Conservation (phyloP, 2,888 invertebrate genomes). For the Sphaerophoria taeniata region DNA sequence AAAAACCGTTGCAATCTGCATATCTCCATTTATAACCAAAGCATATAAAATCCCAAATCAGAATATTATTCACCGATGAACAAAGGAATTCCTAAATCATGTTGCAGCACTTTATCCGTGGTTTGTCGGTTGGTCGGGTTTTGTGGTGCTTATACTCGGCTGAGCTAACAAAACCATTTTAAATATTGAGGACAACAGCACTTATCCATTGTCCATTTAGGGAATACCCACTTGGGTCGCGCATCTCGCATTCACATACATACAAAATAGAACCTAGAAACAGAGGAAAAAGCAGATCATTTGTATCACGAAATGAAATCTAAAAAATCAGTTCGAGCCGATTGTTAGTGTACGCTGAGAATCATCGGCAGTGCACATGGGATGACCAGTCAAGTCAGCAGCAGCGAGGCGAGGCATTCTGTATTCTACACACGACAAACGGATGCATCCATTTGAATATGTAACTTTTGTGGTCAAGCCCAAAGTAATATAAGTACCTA, state of each 20-base stretch:
- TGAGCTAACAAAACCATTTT: conserved; percentile 13
- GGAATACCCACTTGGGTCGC: conserved; percentile 50
- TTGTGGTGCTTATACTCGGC: background rate
- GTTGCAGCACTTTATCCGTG: conserved; percentile 42
- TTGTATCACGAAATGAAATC: conserved; percentile 74
- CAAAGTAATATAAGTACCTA: conserved; percentile 2
- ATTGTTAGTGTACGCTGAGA: conserved; percentile 37
- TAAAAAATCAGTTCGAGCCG: conserved; percentile 62
- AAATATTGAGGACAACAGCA: conserved; percentile 60
- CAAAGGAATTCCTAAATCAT: conserved; percentile 67
- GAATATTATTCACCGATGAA: conserved; percentile 59
- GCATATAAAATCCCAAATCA: conserved; percentile 49
- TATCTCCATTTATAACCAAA: background rate
- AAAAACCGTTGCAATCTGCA: background rate
- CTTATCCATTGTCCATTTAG: conserved; percentile 64
- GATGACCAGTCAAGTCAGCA: background rate
- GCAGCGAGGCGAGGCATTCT: background rate
- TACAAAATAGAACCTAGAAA: no score
- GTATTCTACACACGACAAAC: background rate
- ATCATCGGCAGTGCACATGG: background rate
- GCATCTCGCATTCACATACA: background rate
- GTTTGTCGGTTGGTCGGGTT: background rate
- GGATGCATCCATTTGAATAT: conserved; percentile 63
- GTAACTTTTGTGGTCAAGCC: conserved; percentile 53
- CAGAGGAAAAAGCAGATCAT: conserved; percentile 61